Conservation (phyloP, 2,113 vertebrate genomes). For the Cettia cetti region DNA sequence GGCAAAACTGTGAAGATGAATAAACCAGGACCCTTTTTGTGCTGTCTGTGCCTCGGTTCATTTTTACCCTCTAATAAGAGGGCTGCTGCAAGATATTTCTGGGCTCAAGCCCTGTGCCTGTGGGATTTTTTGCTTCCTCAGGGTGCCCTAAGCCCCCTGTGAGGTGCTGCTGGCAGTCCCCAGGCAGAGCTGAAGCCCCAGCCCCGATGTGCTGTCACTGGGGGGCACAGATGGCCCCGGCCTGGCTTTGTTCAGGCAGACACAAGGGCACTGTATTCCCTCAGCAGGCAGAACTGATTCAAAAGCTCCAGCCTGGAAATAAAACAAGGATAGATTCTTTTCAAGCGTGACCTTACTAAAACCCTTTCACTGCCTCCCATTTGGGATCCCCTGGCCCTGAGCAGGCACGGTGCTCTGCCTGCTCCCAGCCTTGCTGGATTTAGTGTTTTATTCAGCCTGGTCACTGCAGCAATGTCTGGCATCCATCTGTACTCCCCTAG, state of each 20-base stretch:
- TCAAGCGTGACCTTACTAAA: background rate
- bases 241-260: background rate
- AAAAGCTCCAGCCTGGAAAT: slow-evolving; percentile 16
- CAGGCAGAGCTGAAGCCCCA: background rate
- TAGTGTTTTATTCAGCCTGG: background rate
- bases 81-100: background rate
- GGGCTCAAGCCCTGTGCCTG: rapidly evolving
- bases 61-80: background rate
- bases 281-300: slow-evolving; percentile 7
- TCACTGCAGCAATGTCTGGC: background rate
- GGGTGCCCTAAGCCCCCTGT: background rate
- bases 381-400: background rate
- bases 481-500: background rate
- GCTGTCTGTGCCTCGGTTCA: background rate
- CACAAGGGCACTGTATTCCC: background rate
- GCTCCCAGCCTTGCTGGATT: background rate
- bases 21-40: background rate
- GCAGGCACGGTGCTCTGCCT: background rate
- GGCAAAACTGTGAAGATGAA: background rate
- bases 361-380: background rate
- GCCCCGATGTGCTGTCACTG: background rate
- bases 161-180: rapidly evolving
- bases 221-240: background rate
- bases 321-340: slow-evolving; percentile 32
- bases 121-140: background rate